A percentile compares a stretch with the other conserved stretches of the same genome.
phyloP scores from a whole-genome alignment of 2,888 invertebrate genomes.

The Choreutis nemorana region DNA sequence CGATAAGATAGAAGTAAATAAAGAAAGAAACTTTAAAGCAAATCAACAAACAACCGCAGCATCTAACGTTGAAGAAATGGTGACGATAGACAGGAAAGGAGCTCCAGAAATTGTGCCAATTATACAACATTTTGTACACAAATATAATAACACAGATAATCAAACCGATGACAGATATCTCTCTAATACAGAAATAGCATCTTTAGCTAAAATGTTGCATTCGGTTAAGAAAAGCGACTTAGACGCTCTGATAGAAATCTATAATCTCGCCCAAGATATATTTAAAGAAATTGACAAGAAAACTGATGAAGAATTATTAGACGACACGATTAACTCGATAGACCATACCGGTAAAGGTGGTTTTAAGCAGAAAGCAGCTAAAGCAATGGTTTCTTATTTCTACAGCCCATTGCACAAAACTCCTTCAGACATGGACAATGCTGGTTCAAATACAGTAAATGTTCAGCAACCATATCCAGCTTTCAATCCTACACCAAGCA shows the following conservation, averaged over 20 bases:
- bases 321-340: too few species aligned
- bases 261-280: slow-evolving; percentile 49
- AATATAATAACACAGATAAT: neutral
- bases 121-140: neutral
- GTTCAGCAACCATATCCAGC: slow-evolving; percentile 8
- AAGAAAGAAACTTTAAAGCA: too few species aligned
- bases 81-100: neutral
- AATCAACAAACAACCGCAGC: too few species aligned
- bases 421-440: slow-evolving; percentile 17
- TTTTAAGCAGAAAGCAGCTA: too few species aligned
- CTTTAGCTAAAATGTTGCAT: slow-evolving; percentile 35
- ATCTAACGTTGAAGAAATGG: neutral
- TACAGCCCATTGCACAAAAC: too few species aligned
- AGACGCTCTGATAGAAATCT: slow-evolving; percentile 48
- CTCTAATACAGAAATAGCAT: slow-evolving; percentile 38
- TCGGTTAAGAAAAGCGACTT: slow-evolving; percentile 48
- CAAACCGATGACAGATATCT: slow-evolving; percentile 30
- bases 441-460: slow-evolving; percentile 15
- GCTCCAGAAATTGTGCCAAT: too few species aligned
- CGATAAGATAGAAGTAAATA: neutral
- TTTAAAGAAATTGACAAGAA: slow-evolving; percentile 38
- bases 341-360: too few species aligned
- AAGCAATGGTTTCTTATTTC: too few species aligned
- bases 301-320: slow-evolving; percentile 5
- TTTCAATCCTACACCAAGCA: too few species aligned